Conservation (phyloP, 2,888 invertebrate species). For the Papilio gigon region DNA sequence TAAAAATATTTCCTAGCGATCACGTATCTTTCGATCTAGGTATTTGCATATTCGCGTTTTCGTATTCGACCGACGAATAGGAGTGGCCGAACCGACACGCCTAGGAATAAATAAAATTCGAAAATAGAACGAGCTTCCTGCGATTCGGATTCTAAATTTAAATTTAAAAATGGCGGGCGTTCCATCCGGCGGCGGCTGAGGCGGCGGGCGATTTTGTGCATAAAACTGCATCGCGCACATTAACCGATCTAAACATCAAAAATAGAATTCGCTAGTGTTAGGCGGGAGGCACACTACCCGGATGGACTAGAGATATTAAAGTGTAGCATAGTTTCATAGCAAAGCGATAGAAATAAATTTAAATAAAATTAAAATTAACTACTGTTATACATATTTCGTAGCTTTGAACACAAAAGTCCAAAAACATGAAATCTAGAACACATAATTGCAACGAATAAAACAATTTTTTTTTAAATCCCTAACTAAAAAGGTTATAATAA, state of each 20-base stretch:
- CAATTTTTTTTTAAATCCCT: too few relatives aligned
- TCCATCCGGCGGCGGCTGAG: constrained; percentile 53
- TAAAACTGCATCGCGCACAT: constrained; percentile 79
- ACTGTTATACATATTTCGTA: too few relatives aligned
- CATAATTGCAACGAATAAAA: too few relatives aligned
- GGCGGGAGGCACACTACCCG: constrained; percentile 53
- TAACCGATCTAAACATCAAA: constrained; percentile 80
- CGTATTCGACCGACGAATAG: constrained; percentile 48
- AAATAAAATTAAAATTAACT: not conserved
- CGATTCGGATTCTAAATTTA: constrained; percentile 73
- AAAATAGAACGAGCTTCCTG: constrained; percentile 75
- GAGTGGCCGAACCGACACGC: constrained; percentile 63
- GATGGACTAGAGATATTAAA: not conserved
- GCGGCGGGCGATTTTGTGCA: constrained; percentile 72
- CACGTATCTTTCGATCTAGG: constrained; percentile 37
- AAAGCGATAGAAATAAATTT: not conserved
- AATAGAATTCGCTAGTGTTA: constrained; percentile 73
- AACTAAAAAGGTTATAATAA: not conserved
- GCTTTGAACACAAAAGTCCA: too few relatives aligned
- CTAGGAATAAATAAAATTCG: constrained; percentile 76
- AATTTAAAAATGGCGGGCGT: constrained; percentile 71
- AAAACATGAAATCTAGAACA: too few relatives aligned
- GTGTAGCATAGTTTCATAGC: not conserved
- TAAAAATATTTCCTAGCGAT: constrained; percentile 38
- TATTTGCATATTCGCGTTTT: constrained; percentile 40